Conservation (phyloP, 53 echinoderm and acorn worm genomes). For the Echinarachnius parma region DNA sequence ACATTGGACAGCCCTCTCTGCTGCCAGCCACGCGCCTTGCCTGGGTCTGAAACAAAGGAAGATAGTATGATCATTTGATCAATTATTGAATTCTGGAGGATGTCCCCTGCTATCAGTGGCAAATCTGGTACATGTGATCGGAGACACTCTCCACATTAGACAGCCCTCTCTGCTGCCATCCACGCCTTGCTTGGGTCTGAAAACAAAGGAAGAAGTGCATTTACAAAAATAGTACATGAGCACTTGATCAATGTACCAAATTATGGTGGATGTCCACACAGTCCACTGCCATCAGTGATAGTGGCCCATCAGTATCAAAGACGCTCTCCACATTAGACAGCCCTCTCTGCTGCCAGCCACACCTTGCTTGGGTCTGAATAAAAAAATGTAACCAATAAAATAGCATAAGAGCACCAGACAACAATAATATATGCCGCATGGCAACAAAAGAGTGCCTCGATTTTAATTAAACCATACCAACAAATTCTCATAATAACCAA, state of each 20-base stretch:
- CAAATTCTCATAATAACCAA: neutral
- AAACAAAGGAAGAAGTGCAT: conserved; percentile 1
- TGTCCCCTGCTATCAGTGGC: neutral
- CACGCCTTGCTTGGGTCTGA: conserved; percentile 73
- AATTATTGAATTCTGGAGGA: neutral
- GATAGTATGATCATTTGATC: neutral
- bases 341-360: conserved; percentile 73
- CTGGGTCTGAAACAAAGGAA: conserved; percentile 50
- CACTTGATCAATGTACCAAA: neutral
- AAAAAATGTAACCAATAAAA: conserved; percentile 43
- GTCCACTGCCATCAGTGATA: neutral
- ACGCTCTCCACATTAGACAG: conserved; percentile 83
- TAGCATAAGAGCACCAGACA: no score
- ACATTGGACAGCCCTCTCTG: conserved; percentile 54
- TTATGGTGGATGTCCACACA: neutral
- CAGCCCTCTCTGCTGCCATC: conserved; percentile 69
- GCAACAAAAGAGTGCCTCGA: no score
- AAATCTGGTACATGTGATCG: conserved; percentile 95
- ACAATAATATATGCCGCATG: no score
- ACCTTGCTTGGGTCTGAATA: conserved; percentile 62
- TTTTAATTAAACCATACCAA: no score
- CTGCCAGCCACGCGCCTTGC: conserved; percentile 87
- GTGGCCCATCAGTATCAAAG: conserved; percentile 86
- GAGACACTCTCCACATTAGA: conserved; percentile 84
- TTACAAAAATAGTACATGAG: neutral